These are phyloP conservation scores for Crotalus horridus DNA, from an alignment of 2,113 vertebrate species.

Conservation along the genomic window DNA sequence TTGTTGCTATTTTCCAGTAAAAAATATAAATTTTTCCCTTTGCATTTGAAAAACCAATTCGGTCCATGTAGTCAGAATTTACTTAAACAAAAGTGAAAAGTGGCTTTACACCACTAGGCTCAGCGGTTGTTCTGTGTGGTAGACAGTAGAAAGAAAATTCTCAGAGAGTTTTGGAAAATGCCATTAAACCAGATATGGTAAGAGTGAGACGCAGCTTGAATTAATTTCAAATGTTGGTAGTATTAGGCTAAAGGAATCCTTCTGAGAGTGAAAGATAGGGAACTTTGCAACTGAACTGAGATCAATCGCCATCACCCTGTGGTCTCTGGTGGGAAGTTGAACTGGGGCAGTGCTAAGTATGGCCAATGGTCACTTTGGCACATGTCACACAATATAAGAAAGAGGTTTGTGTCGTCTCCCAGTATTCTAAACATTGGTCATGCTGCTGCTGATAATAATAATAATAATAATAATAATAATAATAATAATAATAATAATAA, in stretches of 20 bases:
- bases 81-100: background rate
- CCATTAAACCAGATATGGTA: background rate
- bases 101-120: background rate
- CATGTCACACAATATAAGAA: background rate
- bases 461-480: too few relatives aligned
- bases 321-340: background rate
- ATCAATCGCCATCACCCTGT: background rate
- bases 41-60: background rate
- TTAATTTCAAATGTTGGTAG: background rate
- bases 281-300: background rate
- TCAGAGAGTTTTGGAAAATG: background rate
- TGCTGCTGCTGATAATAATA: background rate
- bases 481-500: too few relatives aligned
- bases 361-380: background rate
- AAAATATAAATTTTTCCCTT: background rate
- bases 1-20: background rate
- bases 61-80: background rate
- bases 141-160: background rate
- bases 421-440: background rate
- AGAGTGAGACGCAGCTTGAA: background rate
- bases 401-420: background rate
- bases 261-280: background rate
- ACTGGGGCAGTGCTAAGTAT: background rate
- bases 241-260: background rate
- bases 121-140: background rate